A percentile compares a stretch with the other conserved stretches of the same genome.
Conservation (phyloP, 2,797 vertebrate species). For the Meriones psammophilus region DNA sequence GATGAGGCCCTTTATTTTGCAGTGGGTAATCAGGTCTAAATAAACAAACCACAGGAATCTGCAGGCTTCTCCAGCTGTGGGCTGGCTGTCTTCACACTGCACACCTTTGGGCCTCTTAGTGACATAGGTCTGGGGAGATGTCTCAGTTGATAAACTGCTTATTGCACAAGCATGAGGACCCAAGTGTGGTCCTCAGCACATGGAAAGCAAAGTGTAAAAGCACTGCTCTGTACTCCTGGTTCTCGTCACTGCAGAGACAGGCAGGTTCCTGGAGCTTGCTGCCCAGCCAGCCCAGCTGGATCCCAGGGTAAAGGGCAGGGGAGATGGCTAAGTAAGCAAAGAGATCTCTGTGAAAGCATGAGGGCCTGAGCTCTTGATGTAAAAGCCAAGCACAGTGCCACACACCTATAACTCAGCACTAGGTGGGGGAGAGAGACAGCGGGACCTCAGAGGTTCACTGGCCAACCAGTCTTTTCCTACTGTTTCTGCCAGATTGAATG, state of each 20-base stretch:
- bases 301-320: too few relatives aligned
- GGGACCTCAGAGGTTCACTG: neutral
- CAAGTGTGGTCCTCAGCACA: neutral
- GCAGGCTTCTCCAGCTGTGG: neutral
- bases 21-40: neutral
- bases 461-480: neutral
- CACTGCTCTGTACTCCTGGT: neutral
- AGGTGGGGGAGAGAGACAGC: neutral
- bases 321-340: neutral
- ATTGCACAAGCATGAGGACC: neutral
- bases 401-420: neutral
- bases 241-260: neutral
- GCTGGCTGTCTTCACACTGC: neutral
- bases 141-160: neutral
- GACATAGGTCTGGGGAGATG: neutral
- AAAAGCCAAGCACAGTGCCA: neutral
- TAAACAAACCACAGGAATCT: neutral
- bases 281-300: neutral
- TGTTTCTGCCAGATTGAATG: neutral
- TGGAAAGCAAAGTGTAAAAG: neutral
- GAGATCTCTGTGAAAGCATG: neutral
- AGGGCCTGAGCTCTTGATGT: too few relatives aligned
- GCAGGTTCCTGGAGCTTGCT: too few relatives aligned
- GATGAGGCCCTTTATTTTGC: neutral
- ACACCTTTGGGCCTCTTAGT: neutral